Percentiles rank a stretch among this genome's conserved stretches.
These are phyloP conservation scores for Bombus cullumanus DNA, from an alignment of 1,140 invertebrate genomes.

Conservation along the genomic window DNA sequence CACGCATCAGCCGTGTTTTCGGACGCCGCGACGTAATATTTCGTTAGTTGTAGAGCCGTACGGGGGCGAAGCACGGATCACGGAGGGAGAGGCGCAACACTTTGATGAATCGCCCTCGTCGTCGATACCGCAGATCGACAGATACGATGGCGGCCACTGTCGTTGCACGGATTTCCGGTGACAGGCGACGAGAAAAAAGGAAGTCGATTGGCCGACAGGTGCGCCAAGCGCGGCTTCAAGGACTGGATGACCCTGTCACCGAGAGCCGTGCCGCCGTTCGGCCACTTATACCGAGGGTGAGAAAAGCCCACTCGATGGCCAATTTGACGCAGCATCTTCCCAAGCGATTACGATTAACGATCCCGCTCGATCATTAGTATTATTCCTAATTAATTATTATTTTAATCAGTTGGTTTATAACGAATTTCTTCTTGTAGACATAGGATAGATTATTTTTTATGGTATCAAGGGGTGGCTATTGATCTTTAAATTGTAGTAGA, in stretches of 20 bases:
- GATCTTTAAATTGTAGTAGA: too few relatives aligned
- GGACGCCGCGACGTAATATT: constrained; percentile 71
- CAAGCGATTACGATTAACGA: neutral
- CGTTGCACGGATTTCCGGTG: constrained; percentile 68
- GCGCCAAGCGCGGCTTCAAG: constrained; percentile 58
- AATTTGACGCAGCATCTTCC: constrained; percentile 19
- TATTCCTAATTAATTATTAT: neutral
- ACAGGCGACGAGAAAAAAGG: constrained; percentile 65
- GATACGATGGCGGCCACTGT: constrained; percentile 73
- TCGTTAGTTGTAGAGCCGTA: constrained; percentile 67
- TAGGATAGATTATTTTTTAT: neutral
- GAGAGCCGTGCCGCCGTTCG: constrained; percentile 24
- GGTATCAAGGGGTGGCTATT: neutral
- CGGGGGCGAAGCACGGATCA: neutral
- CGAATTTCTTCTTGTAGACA: neutral
- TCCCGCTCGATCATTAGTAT: neutral
- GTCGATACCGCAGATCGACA: constrained; percentile 78
- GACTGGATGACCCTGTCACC: constrained; percentile 67
- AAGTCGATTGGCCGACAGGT: constrained; percentile 66
- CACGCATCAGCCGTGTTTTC: constrained; percentile 43
- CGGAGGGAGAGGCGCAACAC: constrained; percentile 64
- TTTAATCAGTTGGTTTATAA: too few relatives aligned
- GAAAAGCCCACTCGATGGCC: constrained; percentile 48
- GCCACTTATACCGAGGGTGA: constrained; percentile 45
- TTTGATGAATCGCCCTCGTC: constrained; percentile 78